These are phyloP conservation scores for Eristalinus aeneus DNA, from an alignment of 2,888 invertebrate species.

Conservation along the genomic window DNA sequence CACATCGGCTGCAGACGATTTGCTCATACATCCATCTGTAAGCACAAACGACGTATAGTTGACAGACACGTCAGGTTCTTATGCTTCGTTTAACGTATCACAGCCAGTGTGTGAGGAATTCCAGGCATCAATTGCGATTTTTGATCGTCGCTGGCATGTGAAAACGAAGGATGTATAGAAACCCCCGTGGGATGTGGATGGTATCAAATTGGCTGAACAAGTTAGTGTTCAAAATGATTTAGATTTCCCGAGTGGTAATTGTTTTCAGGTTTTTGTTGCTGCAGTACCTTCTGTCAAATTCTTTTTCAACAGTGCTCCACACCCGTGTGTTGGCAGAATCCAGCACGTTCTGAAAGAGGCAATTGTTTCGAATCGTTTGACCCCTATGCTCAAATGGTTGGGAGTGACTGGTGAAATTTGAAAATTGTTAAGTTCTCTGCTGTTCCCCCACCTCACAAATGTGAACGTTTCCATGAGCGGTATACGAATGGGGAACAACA, in stretches of 20 bases:
- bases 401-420: slow-evolving; percentile 65
- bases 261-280: slow-evolving; percentile 37
- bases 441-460: neutral
- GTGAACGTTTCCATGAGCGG: neutral
- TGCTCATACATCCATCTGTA: neutral
- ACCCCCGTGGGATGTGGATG: neutral
- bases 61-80: neutral
- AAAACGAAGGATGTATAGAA: neutral
- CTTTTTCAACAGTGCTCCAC: neutral
- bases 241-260: slow-evolving; percentile 62
- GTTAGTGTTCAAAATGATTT: slow-evolving; percentile 68
- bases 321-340: neutral
- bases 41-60: neutral
- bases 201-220: slow-evolving; percentile 66
- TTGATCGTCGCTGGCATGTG: slow-evolving; percentile 56
- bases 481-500: slow-evolving; percentile 41
- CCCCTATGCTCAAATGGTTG: slow-evolving; percentile 61
- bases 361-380: slow-evolving; percentile 67
- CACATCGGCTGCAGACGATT: neutral
- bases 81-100: slow-evolving; percentile 3
- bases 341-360: slow-evolving; percentile 21
- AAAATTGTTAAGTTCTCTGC: slow-evolving; percentile 47
- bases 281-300: slow-evolving; percentile 17
- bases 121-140: slow-evolving; percentile 60
- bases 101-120: slow-evolving; percentile 2